A percentile compares a stretch with the other conserved stretches of the same genome.
Conservation (phyloP, 2,888 invertebrate genomes). For the Drosophila subquinaria region DNA sequence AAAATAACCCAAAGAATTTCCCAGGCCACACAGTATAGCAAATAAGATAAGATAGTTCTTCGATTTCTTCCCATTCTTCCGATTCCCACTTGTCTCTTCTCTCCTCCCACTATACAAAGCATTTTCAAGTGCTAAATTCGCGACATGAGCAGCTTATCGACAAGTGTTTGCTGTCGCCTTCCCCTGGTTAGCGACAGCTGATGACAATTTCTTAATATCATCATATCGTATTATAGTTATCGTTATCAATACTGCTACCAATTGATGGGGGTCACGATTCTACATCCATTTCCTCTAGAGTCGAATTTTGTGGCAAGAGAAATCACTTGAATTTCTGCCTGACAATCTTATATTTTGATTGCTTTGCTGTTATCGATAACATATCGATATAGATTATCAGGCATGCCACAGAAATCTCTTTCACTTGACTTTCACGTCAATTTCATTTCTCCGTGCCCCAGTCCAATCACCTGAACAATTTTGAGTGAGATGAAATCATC, state of each 20-base stretch:
- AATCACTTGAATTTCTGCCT: neutral
- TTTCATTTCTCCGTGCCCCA: no score
- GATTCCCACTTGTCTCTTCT: no score
- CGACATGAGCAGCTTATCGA: neutral
- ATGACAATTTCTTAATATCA: conserved; percentile 1
- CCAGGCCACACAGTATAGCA: neutral
- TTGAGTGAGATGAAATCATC: no score
- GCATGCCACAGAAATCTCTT: no score
- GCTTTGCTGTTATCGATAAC: no score
- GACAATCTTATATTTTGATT: no score
- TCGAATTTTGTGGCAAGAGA: neutral
- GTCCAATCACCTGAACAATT: no score
- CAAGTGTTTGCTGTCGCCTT: conserved; percentile 5
- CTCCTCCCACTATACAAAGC: neutral
- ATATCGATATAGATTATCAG: no score
- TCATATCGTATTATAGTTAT: conserved; percentile 4
- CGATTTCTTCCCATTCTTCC: neutral
- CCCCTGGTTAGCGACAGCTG: neutral
- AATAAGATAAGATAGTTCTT: conserved; percentile 42
- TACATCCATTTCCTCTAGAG: neutral
- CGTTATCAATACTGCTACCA: neutral
- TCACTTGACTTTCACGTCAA: no score
- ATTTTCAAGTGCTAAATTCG: conserved; percentile 1
- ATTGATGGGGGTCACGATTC: neutral
- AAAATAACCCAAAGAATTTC: conserved; percentile 11